Percentiles rank a stretch among this genome's conserved stretches.
phyloP scores from a whole-genome alignment of 2,888 invertebrate species.

The Mesorhabditis sp. region DNA sequence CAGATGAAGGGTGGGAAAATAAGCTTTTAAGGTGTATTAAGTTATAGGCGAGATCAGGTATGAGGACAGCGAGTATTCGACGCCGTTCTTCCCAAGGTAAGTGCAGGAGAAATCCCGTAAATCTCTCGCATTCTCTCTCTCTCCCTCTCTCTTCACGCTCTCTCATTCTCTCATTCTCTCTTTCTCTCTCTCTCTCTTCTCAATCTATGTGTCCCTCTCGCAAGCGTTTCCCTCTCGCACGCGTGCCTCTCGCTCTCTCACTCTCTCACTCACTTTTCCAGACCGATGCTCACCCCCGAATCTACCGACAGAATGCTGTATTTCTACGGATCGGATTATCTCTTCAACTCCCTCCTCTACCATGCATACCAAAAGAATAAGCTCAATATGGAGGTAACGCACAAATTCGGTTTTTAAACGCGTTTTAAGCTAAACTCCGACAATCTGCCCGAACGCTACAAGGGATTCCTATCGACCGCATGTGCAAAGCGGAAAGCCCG shows the following conservation, averaged over 20 bases:
- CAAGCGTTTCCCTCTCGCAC: too few species aligned
- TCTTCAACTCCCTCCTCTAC: slow-evolving; percentile 51
- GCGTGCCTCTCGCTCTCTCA: too few species aligned
- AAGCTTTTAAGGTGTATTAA: background rate
- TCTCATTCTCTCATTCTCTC: too few species aligned
- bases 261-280: background rate
- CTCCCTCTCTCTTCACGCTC: too few species aligned
- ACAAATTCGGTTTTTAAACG: background rate
- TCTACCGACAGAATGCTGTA: slow-evolving; percentile 50
- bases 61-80: slow-evolving; percentile 25
- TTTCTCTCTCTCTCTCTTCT: too few species aligned
- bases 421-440: slow-evolving; percentile 31
- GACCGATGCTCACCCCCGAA: slow-evolving; percentile 31
- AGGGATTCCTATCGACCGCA: slow-evolving; percentile 42
- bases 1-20: slow-evolving; percentile 40
- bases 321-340: slow-evolving; percentile 52
- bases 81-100: slow-evolving; percentile 47
- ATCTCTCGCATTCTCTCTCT: too few species aligned
- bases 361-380: slow-evolving; percentile 52
- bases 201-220: too few species aligned
- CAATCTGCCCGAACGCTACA: slow-evolving; percentile 38
- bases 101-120: background rate
- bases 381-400: slow-evolving; percentile 40
- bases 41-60: slow-evolving; percentile 48
- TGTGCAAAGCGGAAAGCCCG: slow-evolving; percentile 24